phyloP scores from a whole-genome alignment of 1,140 invertebrate species.

The Zaprionus lachaisei region DNA sequence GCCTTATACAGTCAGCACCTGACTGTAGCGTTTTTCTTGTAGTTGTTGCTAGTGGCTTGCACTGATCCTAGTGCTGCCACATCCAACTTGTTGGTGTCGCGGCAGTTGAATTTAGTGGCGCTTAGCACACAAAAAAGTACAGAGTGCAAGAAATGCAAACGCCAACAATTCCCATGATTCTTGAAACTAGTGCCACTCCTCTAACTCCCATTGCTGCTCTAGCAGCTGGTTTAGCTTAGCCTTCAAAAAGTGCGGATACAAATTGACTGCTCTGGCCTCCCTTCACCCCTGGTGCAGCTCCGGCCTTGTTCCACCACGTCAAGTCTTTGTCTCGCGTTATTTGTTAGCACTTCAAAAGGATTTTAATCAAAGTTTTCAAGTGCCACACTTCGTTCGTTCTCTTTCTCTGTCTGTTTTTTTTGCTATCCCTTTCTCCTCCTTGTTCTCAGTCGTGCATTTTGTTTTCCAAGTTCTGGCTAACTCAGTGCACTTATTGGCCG shows the following conservation, averaged over 20 bases:
- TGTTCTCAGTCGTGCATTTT: slow-evolving; percentile 3
- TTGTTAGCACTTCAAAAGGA: slow-evolving; percentile 81
- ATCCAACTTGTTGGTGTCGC: slow-evolving; percentile 52
- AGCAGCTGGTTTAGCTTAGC: slow-evolving; percentile 49
- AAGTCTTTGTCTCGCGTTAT: slow-evolving; percentile 73
- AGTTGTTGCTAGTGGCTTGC: slow-evolving; percentile 37
- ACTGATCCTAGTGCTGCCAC: slow-evolving; percentile 18
- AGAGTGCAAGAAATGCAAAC: slow-evolving; percentile 53
- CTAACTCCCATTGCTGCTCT: slow-evolving; percentile 1
- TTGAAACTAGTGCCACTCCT: not conserved
- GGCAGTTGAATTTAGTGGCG: slow-evolving; percentile 72
- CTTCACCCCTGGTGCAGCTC: not conserved
- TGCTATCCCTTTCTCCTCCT: not conserved
- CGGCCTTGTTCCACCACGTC: not conserved
- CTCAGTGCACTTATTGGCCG: slow-evolving; percentile 29
- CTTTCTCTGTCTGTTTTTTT: not conserved
- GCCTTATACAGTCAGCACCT: too few relatives aligned
- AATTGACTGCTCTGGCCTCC: slow-evolving; percentile 45
- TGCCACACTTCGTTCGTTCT: slow-evolving; percentile 50
- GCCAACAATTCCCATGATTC: slow-evolving; percentile 20
- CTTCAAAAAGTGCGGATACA: slow-evolving; percentile 70
- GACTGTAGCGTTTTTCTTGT: slow-evolving; percentile 7
- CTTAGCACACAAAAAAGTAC: slow-evolving; percentile 57
- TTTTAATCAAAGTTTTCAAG: slow-evolving; percentile 81
- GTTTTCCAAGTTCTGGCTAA: slow-evolving; percentile 33